Evolutionary conservation across 2,888 invertebrate species (phyloP), one percentile per base, ranked within the genome.

Genomic region (Ommatoiulus sabulosus): DNA sequence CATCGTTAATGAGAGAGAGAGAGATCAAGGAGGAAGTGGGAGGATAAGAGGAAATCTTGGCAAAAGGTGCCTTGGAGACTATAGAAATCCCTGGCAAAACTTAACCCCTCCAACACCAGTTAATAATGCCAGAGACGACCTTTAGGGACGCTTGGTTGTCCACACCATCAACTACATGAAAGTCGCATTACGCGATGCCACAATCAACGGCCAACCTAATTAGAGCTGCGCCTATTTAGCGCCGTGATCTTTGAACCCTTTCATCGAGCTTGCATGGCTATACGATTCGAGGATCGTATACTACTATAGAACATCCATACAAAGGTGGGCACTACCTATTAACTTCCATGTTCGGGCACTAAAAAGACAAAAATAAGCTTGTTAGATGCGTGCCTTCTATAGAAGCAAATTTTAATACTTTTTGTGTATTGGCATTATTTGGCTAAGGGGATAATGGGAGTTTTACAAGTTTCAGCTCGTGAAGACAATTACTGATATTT

Each of bases 51-150:
- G 35, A 43, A 80, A 80, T 15, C 0, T 15, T 35, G 3, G 80
- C 80, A 80, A 80, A 80, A 80, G 80, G 80, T 35, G 35, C 80
- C 80, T 80, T 80, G 80, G 80, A 80, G 80, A 80, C 80, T 35
- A 80, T 80, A 35, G 12, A 80, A 80, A 80, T 80, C 80, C 80
- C 80, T 80, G 35, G 24, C 80, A 43, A 52, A 35, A 80, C 80
- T 80, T 80, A 80, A 80, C 80, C 80, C 80, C 80, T 80, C 80
- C 80, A 80, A 80, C 80, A 80, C 80, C 80, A 80, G 80, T 80
- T 80, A 80, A 80, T 80, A 80, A 80, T 80, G 80, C 80, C 80
- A 80, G 12, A 35, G 80, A 10, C 80, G 80, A 80, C 80, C 80
- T 80, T 80, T 80, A 80, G 80, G 80, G 80, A 80, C 80, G 80